Conservation (phyloP, 2,888 invertebrate genomes). For the Drosophila rubida region DNA sequence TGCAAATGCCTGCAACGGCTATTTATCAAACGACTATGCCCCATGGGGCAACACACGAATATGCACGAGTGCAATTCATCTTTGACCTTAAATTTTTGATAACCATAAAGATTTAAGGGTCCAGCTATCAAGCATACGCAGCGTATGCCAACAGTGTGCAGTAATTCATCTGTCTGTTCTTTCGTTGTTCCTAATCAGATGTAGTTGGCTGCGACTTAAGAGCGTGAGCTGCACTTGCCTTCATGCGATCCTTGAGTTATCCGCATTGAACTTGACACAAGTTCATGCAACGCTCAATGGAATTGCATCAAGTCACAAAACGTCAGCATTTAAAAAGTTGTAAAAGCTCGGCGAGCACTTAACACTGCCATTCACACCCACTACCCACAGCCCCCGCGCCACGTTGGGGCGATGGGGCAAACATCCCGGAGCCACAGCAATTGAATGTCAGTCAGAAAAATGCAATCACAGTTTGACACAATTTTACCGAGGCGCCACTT, state of each 20-base stretch:
- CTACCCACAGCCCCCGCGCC: conserved; percentile 10
- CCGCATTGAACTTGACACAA: conserved; percentile 57
- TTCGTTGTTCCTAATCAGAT: too few relatives aligned
- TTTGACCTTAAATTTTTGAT: conserved; percentile 1
- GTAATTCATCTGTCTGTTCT: too few relatives aligned
- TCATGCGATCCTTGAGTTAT: too few relatives aligned
- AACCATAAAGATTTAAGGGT: too few relatives aligned
- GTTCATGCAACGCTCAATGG: conserved; percentile 31
- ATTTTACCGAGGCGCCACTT: conserved; percentile 79
- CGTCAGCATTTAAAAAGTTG: conserved; percentile 56
- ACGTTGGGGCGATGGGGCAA: too few relatives aligned
- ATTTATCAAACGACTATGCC: conserved; percentile 24
- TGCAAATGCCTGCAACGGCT: conserved; percentile 17
- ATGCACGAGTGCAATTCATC: background rate
- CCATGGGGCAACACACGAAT: background rate
- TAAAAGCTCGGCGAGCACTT: conserved; percentile 43
- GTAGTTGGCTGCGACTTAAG: background rate
- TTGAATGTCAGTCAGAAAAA: conserved; percentile 79
- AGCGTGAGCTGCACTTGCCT: too few relatives aligned
- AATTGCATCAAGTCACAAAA: conserved; percentile 55
- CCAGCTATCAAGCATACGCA: background rate
- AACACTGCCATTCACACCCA: conserved; percentile 28
- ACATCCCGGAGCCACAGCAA: conserved; percentile 60
- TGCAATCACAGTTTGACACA: conserved; percentile 81
- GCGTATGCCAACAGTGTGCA: background rate